Percentiles rank a stretch among this genome's conserved stretches.
phyloP scores from a whole-genome alignment of 2,888 invertebrate genomes.

The Tetragnatha montana region DNA sequence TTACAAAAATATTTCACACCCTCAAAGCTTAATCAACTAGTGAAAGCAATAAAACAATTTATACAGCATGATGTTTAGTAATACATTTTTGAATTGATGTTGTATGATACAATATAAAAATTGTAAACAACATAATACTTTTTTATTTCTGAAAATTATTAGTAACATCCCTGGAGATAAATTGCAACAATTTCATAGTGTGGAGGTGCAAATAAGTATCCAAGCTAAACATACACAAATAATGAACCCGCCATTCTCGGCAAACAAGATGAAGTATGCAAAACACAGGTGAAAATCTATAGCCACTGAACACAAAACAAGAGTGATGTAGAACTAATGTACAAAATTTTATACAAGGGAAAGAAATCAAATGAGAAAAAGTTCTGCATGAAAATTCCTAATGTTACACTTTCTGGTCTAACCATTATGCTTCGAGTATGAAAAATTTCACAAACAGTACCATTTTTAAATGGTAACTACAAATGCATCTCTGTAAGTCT shows the following conservation, averaged over 20 bases:
- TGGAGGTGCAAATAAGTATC: background rate
- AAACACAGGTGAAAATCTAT: background rate
- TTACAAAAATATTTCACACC: slow-evolving; percentile 53
- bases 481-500: slow-evolving; percentile 39
- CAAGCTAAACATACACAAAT: background rate
- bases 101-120: slow-evolving; percentile 28
- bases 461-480: slow-evolving; percentile 39
- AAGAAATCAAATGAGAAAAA: background rate
- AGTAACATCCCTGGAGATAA: slow-evolving; percentile 9
- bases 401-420: slow-evolving; percentile 11
- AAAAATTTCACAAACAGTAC: slow-evolving; percentile 47
- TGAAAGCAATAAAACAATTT: slow-evolving; percentile 6
- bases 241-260: background rate
- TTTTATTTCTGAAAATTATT: slow-evolving; percentile 8
- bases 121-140: background rate
- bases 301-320: slow-evolving; percentile 1
- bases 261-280: background rate
- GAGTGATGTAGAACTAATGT: slow-evolving; percentile 17
- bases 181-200: background rate
- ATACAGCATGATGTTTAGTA: slow-evolving; percentile 21
- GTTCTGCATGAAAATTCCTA: slow-evolving; percentile 15
- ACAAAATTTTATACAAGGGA: slow-evolving; percentile 12
- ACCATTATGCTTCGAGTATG: background rate
- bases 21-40: slow-evolving; percentile 26
- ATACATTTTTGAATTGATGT: slow-evolving; percentile 1